Base-by-base conservation (phyloP, 37 sponge, comb jelly and placozoan genomes). In the Lycopodina hypogea region DNA sequence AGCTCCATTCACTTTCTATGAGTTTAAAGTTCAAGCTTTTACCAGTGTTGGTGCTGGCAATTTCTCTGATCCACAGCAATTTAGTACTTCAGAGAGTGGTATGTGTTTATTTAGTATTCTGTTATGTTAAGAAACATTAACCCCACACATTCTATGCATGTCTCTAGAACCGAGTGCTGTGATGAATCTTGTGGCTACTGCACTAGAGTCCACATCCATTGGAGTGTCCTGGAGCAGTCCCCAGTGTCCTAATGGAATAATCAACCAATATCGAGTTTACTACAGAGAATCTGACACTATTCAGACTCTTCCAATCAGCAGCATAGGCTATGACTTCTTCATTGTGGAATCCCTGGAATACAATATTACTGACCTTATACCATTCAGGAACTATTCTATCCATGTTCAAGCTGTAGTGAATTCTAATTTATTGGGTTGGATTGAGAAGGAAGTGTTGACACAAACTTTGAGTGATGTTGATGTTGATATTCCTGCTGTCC, bases 1-100 rank as follows among this genome's bases (percentile, higher is more conserved):
- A 84, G 85, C 85, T 69, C 85, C 85, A 19, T 71, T 69, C 52
- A 68, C 59, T 68, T n/a, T 58, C 21, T 84, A 84, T 35, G 41
- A 62, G 39, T 84, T 61, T 39, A 34, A 33, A 59, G 85, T 84
- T 23, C 45, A 38, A 45, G 78, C 78, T 32, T 30, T 30, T 2
- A 77, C 85, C 29, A 45, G 29, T 38, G 55, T 71, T 60, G 85
- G 85, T 19, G 22, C 17, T 19, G 85, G 85, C 6, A 39, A n/a
- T 8, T 77, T 77, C 53, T 84, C 85, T 35, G 6, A 3, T 22
- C 17, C 78, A 71, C 56, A 38, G 18, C 1, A 48, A 34, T 84
- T 84, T 29, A 33, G 26, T 21, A 84, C 85, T 34, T 19, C 4
- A 45, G 62, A 84, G 60, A 48, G 57, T 56, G 64, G 85, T 84